Evolutionary conservation across 2,113 vertebrate genomes (phyloP).

Genomic region (Puntigrus tetrazona): DNA sequence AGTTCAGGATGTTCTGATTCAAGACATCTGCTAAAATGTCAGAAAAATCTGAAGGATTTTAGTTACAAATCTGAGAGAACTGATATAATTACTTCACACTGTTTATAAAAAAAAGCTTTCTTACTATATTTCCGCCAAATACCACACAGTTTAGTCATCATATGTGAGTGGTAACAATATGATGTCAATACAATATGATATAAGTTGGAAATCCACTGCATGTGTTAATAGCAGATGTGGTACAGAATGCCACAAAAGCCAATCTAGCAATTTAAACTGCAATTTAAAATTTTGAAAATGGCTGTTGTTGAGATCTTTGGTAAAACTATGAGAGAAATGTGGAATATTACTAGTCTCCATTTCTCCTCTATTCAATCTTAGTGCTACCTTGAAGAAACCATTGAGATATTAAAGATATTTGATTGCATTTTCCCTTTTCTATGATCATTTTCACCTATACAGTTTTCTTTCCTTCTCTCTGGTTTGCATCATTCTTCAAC

Average conservation of each 20-base stretch:
- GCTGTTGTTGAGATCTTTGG: background rate
- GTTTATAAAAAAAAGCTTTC: background rate
- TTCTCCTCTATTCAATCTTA: background rate
- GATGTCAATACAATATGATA: background rate
- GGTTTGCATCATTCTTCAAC: constrained; percentile 16
- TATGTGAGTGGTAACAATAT: background rate
- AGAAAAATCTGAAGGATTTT: background rate
- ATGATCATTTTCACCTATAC: background rate
- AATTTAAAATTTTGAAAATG: background rate
- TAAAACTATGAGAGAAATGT: background rate
- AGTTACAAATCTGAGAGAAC: background rate
- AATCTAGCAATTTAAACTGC: background rate
- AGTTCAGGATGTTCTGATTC: background rate
- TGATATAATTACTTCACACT: background rate
- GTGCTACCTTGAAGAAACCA: background rate
- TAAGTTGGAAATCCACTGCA: background rate
- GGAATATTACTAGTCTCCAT: background rate
- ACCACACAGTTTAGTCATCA: background rate
- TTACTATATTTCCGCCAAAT: background rate
- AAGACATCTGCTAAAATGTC: background rate
- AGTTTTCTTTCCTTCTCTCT: background rate
- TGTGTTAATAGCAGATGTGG: background rate
- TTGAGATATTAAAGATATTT: background rate
- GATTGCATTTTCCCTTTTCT: background rate
- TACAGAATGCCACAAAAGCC: background rate